phyloP scores from a whole-genome alignment of 2,113 vertebrate genomes.

The Crypturellus undulatus region DNA sequence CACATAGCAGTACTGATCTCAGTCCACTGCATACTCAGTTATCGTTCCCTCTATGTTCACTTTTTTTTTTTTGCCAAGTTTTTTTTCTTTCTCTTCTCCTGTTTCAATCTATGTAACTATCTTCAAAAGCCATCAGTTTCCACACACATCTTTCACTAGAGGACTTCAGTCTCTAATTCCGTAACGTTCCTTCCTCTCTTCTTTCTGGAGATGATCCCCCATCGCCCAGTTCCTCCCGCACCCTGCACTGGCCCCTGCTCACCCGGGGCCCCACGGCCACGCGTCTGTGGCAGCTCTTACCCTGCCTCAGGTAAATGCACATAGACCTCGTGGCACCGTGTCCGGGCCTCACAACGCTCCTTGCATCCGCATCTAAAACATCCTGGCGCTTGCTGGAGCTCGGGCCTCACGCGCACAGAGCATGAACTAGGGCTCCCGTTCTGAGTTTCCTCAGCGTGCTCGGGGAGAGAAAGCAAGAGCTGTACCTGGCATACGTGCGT shows the following conservation, averaged over 20 bases:
- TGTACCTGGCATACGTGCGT: neutral
- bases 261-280: neutral
- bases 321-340: neutral
- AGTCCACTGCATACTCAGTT: neutral
- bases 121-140: neutral
- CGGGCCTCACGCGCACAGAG: neutral
- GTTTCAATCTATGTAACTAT: neutral
- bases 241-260: neutral
- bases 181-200: neutral
- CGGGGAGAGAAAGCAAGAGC: neutral
- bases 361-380: neutral
- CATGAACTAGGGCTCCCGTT: neutral
- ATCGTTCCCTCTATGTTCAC: neutral
- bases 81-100: neutral
- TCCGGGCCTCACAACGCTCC: neutral
- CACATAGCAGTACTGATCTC: neutral
- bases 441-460: neutral
- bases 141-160: neutral
- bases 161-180: neutral
- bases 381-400: neutral
- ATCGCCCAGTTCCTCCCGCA: neutral
- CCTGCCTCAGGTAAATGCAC: neutral
- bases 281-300: too few species aligned
- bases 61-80: neutral
- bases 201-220: neutral